Base-by-base conservation (phyloP, 2,888 invertebrate genomes). In the Netelia fuscicornis region DNA sequence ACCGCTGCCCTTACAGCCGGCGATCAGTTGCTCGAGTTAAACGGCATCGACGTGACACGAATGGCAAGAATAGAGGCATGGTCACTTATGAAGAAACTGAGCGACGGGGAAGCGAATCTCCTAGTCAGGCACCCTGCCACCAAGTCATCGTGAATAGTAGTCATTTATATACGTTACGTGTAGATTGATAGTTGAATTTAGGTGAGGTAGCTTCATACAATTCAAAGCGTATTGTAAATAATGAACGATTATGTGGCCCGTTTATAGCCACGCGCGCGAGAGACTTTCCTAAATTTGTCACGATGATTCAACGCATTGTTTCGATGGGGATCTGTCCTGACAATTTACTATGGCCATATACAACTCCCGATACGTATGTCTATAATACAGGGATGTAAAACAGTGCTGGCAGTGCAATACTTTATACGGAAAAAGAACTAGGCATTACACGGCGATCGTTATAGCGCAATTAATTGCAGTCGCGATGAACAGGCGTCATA, bases 1-100 rank as follows among this genome's bases (percentile, higher is more conserved):
- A 96, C 96, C 92, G 97, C 97, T 84, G 95, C 96, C 91, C 95
- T 99, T 90, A 95, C 96, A 92, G 97, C 97, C 88, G 98, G 98
- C 76, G 98, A 99, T 93, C 97, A 98, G 94, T 95, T 99, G 88
- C 94, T 98, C 52, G 96, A 96, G 88, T 97, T 98, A 75, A 98
- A 98, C 90, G 97, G 97, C 75, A 96, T 96, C 87, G 96, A 97
- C 89, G 97, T 98, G 91, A 96, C 96, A 86, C 95, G 96, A 84
- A 97, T 98, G 95, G 97, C 98, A n/a, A 96, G 98, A 90, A 98
- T 98, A 88, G 98, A 98, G 94, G 98, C 98, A 76, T 98, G 98
- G 98, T 97, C 97, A 89, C 96, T 97, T 85, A 97, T 99, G 95
- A 98, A 98, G 94, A 97, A 97, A 90, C 94, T 98, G 87, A 97